These are phyloP conservation scores for Mimumesa dahlbomi DNA, from an alignment of 2,888 invertebrate species.

Conservation along the genomic window DNA sequence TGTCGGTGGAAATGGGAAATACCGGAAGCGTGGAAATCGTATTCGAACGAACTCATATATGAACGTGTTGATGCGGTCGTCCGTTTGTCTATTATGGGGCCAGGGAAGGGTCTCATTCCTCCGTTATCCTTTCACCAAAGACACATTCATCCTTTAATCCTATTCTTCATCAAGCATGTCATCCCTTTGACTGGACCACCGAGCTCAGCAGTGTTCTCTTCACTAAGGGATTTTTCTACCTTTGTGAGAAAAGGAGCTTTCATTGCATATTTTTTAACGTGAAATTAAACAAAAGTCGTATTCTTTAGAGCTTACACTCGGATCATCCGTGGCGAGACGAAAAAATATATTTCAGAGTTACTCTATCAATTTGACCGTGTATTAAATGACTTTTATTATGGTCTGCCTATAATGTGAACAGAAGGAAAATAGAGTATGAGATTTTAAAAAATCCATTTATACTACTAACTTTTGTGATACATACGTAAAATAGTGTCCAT, in stretches of 20 bases:
- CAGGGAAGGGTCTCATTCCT: neutral
- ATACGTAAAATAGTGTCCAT: no score
- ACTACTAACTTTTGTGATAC: no score
- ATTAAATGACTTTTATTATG: no score
- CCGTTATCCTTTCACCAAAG: conserved; percentile 2
- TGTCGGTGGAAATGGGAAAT: conserved; percentile 49
- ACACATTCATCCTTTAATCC: conserved; percentile 30
- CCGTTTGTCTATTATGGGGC: neutral
- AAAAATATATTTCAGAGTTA: no score
- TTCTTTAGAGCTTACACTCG: no score
- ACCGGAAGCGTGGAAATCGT: conserved; percentile 46
- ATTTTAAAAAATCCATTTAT: no score
- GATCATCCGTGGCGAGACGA: no score
- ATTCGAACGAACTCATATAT: conserved; percentile 24
- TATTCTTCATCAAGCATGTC: conserved; percentile 7
- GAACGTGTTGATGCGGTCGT: conserved; percentile 10
- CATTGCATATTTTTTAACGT: no score
- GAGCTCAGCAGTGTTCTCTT: neutral
- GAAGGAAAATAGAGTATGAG: no score
- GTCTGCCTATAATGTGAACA: no score
- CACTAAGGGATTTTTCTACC: conserved; percentile 1
- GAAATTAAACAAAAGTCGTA: no score
- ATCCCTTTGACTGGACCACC: neutral
- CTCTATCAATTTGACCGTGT: no score
- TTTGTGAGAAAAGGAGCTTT: neutral